These are phyloP conservation scores for Garra rufa DNA, from an alignment of 2,113 vertebrate genomes.

Conservation along the genomic window DNA sequence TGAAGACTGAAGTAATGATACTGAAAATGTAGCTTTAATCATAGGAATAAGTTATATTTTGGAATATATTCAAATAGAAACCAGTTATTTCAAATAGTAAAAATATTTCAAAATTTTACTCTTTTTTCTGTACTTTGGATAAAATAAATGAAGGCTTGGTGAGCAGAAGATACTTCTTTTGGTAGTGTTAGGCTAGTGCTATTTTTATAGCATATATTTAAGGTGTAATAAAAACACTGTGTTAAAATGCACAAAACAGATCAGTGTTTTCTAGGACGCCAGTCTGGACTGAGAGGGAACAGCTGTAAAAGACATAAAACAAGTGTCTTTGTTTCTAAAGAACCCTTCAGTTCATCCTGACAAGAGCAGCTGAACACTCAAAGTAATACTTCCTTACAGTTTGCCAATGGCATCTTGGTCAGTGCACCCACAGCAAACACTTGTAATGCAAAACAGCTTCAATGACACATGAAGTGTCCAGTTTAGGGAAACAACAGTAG, in stretches of 20 bases:
- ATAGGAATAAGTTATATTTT: no score
- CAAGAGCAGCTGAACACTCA: slow-evolving; percentile 61
- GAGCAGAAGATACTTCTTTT: no score
- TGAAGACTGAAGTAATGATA: no score
- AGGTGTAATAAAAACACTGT: neutral
- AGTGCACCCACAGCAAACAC: neutral
- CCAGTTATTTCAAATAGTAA: no score
- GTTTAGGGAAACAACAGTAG: neutral
- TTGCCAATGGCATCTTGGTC: neutral
- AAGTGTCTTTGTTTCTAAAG: slow-evolving; percentile 36
- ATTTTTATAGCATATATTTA: neutral
- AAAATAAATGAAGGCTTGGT: no score
- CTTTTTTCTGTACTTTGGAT: no score
- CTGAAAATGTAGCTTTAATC: no score
- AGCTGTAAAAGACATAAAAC: slow-evolving; percentile 64
- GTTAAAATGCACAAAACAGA: neutral
- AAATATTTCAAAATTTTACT: no score
- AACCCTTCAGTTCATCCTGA: slow-evolving; percentile 56
- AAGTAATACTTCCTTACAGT: neutral
- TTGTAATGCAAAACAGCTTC: neutral
- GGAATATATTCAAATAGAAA: no score
- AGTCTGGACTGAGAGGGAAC: slow-evolving; percentile 21
- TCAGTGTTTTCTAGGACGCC: neutral
- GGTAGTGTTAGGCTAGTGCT: neutral
- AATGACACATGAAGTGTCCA: neutral